Evolutionary conservation across 2,113 vertebrate genomes (phyloP), one percentile per base, ranked within the genome.

Genomic region (Sialia sialis): DNA sequence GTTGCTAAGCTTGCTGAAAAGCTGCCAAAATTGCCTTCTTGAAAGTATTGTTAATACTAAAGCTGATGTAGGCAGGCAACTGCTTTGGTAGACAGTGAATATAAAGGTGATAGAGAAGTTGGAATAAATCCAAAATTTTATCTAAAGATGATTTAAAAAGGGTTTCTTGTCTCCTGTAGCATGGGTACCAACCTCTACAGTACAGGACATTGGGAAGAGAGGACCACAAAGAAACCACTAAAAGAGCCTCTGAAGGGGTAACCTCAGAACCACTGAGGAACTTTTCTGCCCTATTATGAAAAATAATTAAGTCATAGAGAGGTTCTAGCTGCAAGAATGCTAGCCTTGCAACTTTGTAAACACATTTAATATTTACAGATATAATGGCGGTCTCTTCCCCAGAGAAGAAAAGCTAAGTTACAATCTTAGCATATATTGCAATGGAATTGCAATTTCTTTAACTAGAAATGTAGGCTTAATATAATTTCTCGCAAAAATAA

Each of bases 1-100:
- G 72, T 66, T 76, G 59, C 70, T 85, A 90, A 66, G 36, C 27
- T 70, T 63, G 52, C 55, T 91, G 78, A 87, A 88, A 91, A 87
- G 36, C 55, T 84, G 84, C 67, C 87, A 95, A 86, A 94, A 91
- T 63, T 84, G 59, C 59, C 59, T 80, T 82, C 75, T 51, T 88
- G 67, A 94, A 95, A 69, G 54, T 36, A 59, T 55, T 43, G 29
- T 70, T 90, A 93, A 77, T 48, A 80, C 59, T 73, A 60, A 77
- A 80, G 52, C 30, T 60, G 64, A 86, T 34, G n/a, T 44, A n/a
- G n/a, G n/a, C n/a, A n/a, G n/a, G n/a, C n/a, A 70, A 70, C 75
- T 66, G 80, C 63, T 94, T 87, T 2, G 2, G 75, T 30, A 91
- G 46, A 66, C 39, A 79, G 82, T 5, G 14, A 62, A 80, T 44